Base-by-base conservation (phyloP, 2,888 invertebrate genomes). In the Spicauda simplicius region DNA sequence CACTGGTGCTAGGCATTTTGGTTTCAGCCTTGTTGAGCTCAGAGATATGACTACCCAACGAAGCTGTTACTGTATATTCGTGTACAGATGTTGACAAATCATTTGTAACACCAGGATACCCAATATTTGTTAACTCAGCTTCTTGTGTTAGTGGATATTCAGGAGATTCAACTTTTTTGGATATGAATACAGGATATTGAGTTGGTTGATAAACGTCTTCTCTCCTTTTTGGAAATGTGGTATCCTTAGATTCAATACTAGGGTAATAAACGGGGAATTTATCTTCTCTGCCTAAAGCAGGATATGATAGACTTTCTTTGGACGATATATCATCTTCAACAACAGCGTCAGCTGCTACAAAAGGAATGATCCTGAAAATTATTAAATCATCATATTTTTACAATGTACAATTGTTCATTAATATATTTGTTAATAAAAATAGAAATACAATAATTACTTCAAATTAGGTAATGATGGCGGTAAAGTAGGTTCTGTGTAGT, bases 391-490 rank as follows among this genome's bases (percentile, higher is more conserved):
- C 3, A 33, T 33, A 10, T 33, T 33, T 33, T 33, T 33, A 33
- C 33, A 30, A n/a, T 30, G 30, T 30, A 6, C 8, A 6, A 6
- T 33, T 53, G 50, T 64, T 68, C 5, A 14, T 41, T 41, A 41
- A 14, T 14, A 5, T 25, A n/a, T 25, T 25, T 25, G 25, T 25
- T 4, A 4, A 4, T 25, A 5, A 41, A 41, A 41, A 41, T 41
- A 41, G 0, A 0, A 41, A 41, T 5, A 41, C 14, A 30, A 54
- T 61, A 80, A 88, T 91, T 91, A 96, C 96, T 95, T 95, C 60
- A 97, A 91, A 86, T 97, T 97, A 0, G 97, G 97, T 66, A 97
- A 84, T 11, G 97, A 97, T n/a, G 97, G 97, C 1, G 97, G 97
- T 66, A 97, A 81, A 0, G 96, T 96, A 0, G 96, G 95, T 73